These are phyloP conservation scores for Argentina silus DNA, from an alignment of 2,797 vertebrate genomes.

Conservation along the genomic window DNA sequence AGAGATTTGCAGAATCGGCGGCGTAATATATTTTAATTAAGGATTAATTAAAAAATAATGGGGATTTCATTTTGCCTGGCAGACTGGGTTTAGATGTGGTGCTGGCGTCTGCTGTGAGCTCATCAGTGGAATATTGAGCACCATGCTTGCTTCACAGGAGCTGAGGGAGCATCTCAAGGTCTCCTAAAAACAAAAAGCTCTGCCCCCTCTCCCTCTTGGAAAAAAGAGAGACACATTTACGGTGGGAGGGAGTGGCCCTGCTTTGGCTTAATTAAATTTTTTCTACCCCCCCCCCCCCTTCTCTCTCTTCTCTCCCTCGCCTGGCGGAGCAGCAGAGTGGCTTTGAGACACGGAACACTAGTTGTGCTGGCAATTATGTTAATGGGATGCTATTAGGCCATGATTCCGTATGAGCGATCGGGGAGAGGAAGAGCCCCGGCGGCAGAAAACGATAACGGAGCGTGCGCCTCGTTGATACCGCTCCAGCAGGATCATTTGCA, in stretches of 20 bases:
- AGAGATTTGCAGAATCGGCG: constrained; percentile 95
- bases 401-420: constrained; percentile 94
- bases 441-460: constrained; percentile 90
- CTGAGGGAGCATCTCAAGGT: constrained; percentile 60
- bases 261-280: background rate
- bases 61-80: constrained; percentile 97
- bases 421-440: constrained; percentile 93
- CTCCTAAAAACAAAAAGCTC: constrained; percentile 61
- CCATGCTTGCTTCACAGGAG: constrained; percentile 47
- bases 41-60: constrained; percentile 99
- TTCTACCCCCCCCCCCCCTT: background rate
- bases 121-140: constrained; percentile 68
- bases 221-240: background rate
- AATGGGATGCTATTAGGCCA: constrained; percentile 99
- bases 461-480: constrained; percentile 91
- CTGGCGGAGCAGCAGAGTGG: constrained; percentile 90
- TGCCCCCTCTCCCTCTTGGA: constrained; percentile 9
- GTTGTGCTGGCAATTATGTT: constrained; percentile 98
- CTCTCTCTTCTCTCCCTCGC: constrained; percentile 42
- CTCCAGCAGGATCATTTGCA: constrained; percentile 90
- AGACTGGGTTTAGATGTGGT: constrained; percentile 86
- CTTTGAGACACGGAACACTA: constrained; percentile 95
- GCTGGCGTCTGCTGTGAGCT: constrained; percentile 77
- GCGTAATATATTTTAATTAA: constrained; percentile 99
- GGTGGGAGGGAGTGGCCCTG: background rate